A percentile compares a stretch with the other conserved stretches of the same genome.
phyloP scores from a whole-genome alignment of 2,797 vertebrate genomes.

The Bovichtus diacanthus region DNA sequence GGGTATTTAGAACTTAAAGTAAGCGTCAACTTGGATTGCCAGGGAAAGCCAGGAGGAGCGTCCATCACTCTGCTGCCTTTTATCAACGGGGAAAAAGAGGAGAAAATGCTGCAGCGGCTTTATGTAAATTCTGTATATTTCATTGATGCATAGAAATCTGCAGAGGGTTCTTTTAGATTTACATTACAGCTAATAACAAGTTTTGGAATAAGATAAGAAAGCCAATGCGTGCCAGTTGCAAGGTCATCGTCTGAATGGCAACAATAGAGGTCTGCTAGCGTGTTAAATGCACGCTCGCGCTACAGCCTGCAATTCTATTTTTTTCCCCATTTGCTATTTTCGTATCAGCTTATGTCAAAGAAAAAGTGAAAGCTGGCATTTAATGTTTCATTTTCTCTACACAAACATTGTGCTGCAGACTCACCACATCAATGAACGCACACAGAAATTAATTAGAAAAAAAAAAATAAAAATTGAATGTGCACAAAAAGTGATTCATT shows the following conservation, averaged over 20 bases:
- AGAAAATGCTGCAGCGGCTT: constrained; percentile 14
- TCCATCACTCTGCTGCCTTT: constrained; percentile 31
- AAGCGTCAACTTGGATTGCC: constrained; percentile 46
- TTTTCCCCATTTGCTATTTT: constrained; percentile 21
- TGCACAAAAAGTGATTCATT: constrained; percentile 40
- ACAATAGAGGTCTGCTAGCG: not conserved
- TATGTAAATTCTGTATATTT: constrained; percentile 40
- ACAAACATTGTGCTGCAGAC: not conserved
- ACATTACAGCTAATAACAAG: constrained; percentile 30
- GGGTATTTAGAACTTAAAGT: constrained; percentile 56
- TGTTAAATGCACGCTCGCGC: constrained; percentile 1
- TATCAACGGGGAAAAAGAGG: not conserved
- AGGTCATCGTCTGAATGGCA: constrained; percentile 51
- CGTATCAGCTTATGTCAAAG: constrained; percentile 25
- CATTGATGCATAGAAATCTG: constrained; percentile 14
- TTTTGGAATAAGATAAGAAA: constrained; percentile 10
- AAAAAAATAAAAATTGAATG: not conserved
- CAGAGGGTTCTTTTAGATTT: constrained; percentile 17
- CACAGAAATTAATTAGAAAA: not conserved
- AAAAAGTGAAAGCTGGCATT: constrained; percentile 11
- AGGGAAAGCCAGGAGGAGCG: constrained; percentile 55
- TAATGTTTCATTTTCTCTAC: constrained; percentile 5
- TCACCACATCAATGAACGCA: not conserved
- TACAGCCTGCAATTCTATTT: not conserved
- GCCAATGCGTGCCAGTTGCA: constrained; percentile 38